Percentiles rank a stretch among this genome's conserved stretches.
phyloP scores from a whole-genome alignment of 2,797 vertebrate species.

The Neolamprologus multifasciatus region DNA sequence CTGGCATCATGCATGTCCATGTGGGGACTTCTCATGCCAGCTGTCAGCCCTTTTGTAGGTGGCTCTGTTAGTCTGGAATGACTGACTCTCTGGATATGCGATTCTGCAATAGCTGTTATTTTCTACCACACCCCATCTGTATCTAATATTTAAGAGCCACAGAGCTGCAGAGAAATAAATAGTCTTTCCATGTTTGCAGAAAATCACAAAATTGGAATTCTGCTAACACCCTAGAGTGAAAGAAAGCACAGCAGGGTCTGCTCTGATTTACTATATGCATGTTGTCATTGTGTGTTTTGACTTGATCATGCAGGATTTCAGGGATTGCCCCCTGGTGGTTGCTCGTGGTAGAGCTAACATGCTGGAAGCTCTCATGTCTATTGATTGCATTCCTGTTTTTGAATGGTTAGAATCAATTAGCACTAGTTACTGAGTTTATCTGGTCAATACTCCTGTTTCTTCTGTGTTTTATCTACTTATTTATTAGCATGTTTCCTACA shows the following conservation, averaged over 20 bases:
- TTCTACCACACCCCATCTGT: conserved; percentile 30
- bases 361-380: background rate
- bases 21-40: conserved; percentile 37
- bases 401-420: conserved; percentile 25
- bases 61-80: conserved; percentile 32
- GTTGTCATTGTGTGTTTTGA: background rate
- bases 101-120: conserved; percentile 12
- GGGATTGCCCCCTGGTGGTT: conserved; percentile 53
- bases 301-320: background rate
- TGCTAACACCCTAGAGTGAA: background rate
- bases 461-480: background rate
- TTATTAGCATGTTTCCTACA: background rate
- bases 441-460: conserved; percentile 15
- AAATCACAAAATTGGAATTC: background rate
- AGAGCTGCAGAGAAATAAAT: background rate
- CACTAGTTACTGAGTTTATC: conserved; percentile 2
- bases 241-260: background rate
- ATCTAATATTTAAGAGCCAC: background rate
- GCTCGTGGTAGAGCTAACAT: background rate
- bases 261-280: background rate
- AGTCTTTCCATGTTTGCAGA: background rate
- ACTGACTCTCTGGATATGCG: conserved; percentile 25
- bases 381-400: conserved; percentile 1
- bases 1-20: conserved; percentile 29
- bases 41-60: conserved; percentile 48